Conservation (phyloP, 2,797 vertebrate genomes). For the Sebastes diaconus region DNA sequence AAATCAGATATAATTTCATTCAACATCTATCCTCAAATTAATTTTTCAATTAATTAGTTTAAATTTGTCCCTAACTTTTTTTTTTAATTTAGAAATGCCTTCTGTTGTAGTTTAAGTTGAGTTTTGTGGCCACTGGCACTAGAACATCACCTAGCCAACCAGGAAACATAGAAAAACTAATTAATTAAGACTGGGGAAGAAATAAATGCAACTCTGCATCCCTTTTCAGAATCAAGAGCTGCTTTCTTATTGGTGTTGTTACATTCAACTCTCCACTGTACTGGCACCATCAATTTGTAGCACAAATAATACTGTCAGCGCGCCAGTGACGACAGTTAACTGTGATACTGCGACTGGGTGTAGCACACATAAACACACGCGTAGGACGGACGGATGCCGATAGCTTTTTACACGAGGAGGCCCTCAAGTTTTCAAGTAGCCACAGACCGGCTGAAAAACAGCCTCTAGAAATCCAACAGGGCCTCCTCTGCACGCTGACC, state of each 20-base stretch:
- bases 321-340: constrained; percentile 13
- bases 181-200: constrained; percentile 19
- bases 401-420: constrained; percentile 34
- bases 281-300: constrained; percentile 35
- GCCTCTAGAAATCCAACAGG: constrained; percentile 12
- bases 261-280: constrained; percentile 68
- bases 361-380: constrained; percentile 27
- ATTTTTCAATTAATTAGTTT: constrained; percentile 1
- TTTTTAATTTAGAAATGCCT: constrained; percentile 38
- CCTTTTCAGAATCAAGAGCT: constrained; percentile 26
- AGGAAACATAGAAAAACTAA: background rate
- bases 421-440: constrained; percentile 45
- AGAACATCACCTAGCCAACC: background rate
- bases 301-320: constrained; percentile 58
- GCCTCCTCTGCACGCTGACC: constrained; percentile 41
- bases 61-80: constrained; percentile 4
- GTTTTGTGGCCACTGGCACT: background rate
- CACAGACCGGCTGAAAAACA: constrained; percentile 42
- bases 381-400: constrained; percentile 41
- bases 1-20: constrained; percentile 56
- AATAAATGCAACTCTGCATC: constrained; percentile 16
- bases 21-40: constrained; percentile 27
- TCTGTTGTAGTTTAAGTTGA: constrained; percentile 31
- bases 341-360: constrained; percentile 32
- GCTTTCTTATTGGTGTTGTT: constrained; percentile 42